Conservation (phyloP, 1,140 invertebrate species). For the Ceratosolen solmsi region DNA sequence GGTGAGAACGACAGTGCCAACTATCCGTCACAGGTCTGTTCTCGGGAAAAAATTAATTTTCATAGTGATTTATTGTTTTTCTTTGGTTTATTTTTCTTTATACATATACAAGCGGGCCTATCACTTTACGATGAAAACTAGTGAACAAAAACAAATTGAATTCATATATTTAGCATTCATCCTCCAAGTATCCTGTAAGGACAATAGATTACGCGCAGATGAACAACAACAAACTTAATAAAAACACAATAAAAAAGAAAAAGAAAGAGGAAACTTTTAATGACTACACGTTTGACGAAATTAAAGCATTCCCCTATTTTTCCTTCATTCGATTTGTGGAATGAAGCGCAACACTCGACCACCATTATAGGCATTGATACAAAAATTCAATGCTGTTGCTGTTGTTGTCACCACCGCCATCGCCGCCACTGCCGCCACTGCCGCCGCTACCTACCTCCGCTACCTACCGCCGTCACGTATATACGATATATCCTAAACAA, state of each 20-base stretch:
- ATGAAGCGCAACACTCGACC: slow-evolving; percentile 61
- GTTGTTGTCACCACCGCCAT: slow-evolving; percentile 67
- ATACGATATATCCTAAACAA: slow-evolving; percentile 66
- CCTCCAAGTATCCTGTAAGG: not conserved
- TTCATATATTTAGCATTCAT: slow-evolving; percentile 16
- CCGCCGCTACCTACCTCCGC: no score
- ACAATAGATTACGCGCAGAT: slow-evolving; percentile 6
- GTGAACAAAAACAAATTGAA: slow-evolving; percentile 52
- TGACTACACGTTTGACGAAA: not conserved
- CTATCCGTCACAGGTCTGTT: slow-evolving; percentile 41
- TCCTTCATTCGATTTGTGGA: slow-evolving; percentile 1
- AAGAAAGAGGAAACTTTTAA: slow-evolving; percentile 17
- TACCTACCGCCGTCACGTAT: no score
- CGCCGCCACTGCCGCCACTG: slow-evolving; percentile 64
- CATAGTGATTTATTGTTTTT: slow-evolving; percentile 33
- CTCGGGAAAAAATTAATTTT: slow-evolving; percentile 58
- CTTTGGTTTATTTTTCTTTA: not conserved
- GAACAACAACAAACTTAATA: no score
- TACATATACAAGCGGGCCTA: slow-evolving; percentile 31
- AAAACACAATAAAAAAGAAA: no score
- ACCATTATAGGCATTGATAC: slow-evolving; percentile 72
- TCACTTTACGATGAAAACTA: slow-evolving; percentile 51
- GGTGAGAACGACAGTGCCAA: not conserved
- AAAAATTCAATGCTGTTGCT: slow-evolving; percentile 72
- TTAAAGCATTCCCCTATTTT: not conserved